Evolutionary conservation across 1,140 invertebrate genomes (phyloP).

Genomic region (Papilio glaucus): DNA sequence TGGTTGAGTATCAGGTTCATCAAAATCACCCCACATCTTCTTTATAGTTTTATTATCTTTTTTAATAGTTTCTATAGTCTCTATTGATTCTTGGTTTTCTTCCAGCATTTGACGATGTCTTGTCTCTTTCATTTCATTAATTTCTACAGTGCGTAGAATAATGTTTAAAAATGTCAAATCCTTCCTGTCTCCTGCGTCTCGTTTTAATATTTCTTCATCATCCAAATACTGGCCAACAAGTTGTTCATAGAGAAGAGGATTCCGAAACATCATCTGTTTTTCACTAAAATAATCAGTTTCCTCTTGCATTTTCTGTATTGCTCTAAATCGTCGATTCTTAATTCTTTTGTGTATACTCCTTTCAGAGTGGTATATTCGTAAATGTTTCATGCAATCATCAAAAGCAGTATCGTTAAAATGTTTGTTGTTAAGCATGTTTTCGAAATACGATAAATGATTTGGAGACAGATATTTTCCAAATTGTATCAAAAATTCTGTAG

Average conservation of each 20-base stretch:
- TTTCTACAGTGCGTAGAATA: slow-evolving; percentile 87
- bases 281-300: slow-evolving; percentile 94
- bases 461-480: slow-evolving; percentile 89
- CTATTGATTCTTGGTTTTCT: slow-evolving; percentile 62
- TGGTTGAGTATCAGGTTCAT: slow-evolving; percentile 64
- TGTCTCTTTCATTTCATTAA: slow-evolving; percentile 85
- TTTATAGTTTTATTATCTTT: slow-evolving; percentile 39
- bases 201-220: slow-evolving; percentile 87
- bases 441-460: slow-evolving; percentile 88
- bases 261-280: slow-evolving; percentile 95
- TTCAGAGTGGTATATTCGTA: slow-evolving; percentile 84
- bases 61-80: slow-evolving; percentile 41
- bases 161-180: slow-evolving; percentile 87
- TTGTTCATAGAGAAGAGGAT: slow-evolving; percentile 95
- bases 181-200: slow-evolving; percentile 85
- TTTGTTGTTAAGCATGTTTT: slow-evolving; percentile 64
- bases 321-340: slow-evolving; percentile 92
- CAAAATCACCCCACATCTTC: slow-evolving; percentile 83
- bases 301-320: slow-evolving; percentile 89
- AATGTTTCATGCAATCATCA: slow-evolving; percentile 84
- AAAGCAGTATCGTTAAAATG: slow-evolving; percentile 84
- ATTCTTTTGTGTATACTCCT: slow-evolving; percentile 84
- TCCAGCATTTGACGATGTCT: slow-evolving; percentile 86
- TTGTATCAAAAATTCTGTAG: slow-evolving; percentile 87
- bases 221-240: slow-evolving; percentile 93